Evolutionary conservation across 2,113 vertebrate genomes (phyloP).

Genomic region (Vulpes ferrilata): DNA sequence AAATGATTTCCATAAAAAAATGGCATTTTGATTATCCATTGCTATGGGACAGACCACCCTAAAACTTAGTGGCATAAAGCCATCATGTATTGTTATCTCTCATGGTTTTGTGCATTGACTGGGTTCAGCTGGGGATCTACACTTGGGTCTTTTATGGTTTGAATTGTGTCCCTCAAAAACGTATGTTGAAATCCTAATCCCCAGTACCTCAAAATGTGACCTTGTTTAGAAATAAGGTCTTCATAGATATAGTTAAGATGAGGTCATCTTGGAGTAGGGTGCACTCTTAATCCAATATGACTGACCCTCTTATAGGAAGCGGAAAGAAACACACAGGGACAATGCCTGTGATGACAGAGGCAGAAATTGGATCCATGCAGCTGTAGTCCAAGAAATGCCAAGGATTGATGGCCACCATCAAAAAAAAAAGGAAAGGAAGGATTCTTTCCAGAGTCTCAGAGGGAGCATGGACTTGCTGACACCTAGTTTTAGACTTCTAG

Average conservation of each 20-base stretch:
- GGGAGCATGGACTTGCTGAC: no score
- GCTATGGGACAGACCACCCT: background rate
- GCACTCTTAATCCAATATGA: background rate
- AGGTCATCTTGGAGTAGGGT: background rate
- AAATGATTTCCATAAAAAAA: background rate
- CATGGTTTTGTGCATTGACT: background rate
- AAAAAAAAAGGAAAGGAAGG: background rate
- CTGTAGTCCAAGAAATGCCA: background rate
- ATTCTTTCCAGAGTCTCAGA: background rate
- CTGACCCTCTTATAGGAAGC: background rate
- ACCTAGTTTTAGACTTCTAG: background rate
- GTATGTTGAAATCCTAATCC: background rate
- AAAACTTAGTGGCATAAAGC: background rate
- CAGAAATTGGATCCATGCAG: background rate
- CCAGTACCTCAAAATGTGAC: background rate
- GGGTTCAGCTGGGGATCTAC: background rate
- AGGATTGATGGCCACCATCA: no score
- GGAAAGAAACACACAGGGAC: background rate
- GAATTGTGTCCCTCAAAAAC: background rate
- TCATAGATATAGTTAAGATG: background rate
- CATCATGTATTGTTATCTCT: background rate
- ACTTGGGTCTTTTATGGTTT: background rate
- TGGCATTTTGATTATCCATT: background rate
- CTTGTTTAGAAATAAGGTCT: constrained; percentile 30
- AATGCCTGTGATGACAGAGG: background rate